Conservation (phyloP, 2,113 vertebrate genomes). For the Neodontobutis hainanensis region DNA sequence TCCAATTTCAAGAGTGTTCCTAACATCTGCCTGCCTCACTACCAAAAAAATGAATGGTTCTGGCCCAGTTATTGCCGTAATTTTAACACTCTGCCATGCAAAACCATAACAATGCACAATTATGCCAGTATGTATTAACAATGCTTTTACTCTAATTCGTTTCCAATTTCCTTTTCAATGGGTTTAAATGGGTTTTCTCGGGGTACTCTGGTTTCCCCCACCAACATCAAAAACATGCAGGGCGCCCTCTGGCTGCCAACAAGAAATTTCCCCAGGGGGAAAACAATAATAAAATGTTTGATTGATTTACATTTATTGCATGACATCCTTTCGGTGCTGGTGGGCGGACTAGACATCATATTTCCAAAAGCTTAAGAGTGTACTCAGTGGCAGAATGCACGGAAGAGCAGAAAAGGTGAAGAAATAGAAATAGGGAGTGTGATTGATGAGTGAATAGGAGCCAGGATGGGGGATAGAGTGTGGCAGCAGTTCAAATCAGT, state of each 20-base stretch:
- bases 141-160: conserved; percentile 60
- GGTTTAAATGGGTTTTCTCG: background rate
- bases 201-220: conserved; percentile 30
- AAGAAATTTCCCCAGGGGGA: no score
- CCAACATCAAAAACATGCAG: conserved; percentile 11
- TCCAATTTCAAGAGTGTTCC: conserved; percentile 12
- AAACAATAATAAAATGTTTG: conserved; percentile 26
- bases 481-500: conserved; percentile 44
- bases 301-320: conserved; percentile 59
- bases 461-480: conserved; percentile 51
- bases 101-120: conserved; percentile 30
- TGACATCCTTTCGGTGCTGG: conserved; percentile 56
- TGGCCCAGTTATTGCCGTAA: conserved; percentile 36
- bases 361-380: conserved; percentile 39
- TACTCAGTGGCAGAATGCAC: conserved; percentile 34
- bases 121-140: background rate
- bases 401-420: conserved; percentile 45
- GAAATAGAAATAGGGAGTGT: conserved; percentile 48
- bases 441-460: conserved; percentile 63
- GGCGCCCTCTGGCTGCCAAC: conserved; percentile 17
- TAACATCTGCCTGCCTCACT: conserved; percentile 28
- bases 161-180: conserved; percentile 44
- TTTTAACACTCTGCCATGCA: conserved; percentile 16
- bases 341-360: conserved; percentile 51
- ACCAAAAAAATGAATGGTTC: conserved; percentile 28